Evolutionary conservation across 2,888 invertebrate species (phyloP), one percentile per base, ranked within the genome.

Genomic region (Drosophila nr. fundita): DNA sequence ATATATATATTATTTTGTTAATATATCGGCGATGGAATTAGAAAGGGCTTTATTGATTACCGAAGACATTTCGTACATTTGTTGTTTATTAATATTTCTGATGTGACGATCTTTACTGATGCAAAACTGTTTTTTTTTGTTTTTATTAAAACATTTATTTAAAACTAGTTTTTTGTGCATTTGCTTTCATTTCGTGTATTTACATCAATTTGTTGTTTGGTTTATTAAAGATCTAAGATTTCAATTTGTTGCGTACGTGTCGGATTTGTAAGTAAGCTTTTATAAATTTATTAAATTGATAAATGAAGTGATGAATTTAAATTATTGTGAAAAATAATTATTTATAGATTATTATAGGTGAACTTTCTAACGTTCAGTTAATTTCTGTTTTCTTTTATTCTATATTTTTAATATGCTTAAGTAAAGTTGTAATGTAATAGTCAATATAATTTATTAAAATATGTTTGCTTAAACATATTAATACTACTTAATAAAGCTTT

Each of bases 81-180:
- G 24, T 68, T 76, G 21, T 66, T 83, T 36, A 67, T 72, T 76
- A 15, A 8, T 21, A 45, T 15, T 81, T 76, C 55, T 66, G 62
- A 64, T 88, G 82, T 80, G 89, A 83, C 78, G 76, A 85, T 85
- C 65, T 80, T 87, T 82, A 83, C 82, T 82, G 82, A 80, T 83
- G 87, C 87, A 72, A 87, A 87, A 80, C 89, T 82, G 53, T 6
- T 73, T 10, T 68, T 78, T 74, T 72, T 53, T 74, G 61, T 60
- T 84, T 42, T 65, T 76, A 65, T 72, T 82, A 64, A 50, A 57
- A 58, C 61, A 65, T 67, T 71, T 64, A 36, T 67, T 73, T 63
- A 73, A 65, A 52, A 64, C 64, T 82, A 76, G 29, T 52, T 66
- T 45, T 65, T 63, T 34, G 32, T 42, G 18, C 40, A 24, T 29